A percentile compares a stretch with the other conserved stretches of the same genome.
Conservation (phyloP, 2,113 vertebrate species). For the Baryphthengus martii region DNA sequence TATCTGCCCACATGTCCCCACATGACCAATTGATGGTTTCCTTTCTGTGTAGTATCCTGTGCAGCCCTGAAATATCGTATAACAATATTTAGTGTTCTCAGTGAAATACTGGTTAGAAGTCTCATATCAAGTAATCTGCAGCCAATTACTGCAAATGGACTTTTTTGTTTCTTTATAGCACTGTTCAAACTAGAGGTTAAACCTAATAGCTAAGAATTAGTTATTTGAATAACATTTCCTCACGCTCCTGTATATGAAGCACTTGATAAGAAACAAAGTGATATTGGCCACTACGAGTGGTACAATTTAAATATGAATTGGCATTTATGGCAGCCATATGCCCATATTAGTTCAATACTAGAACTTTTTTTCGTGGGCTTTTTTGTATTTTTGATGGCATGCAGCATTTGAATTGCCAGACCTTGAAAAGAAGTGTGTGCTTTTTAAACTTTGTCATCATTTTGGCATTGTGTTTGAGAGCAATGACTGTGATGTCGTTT, state of each 20-base stretch:
- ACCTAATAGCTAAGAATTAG: neutral
- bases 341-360: neutral
- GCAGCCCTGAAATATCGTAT: neutral
- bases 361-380: neutral
- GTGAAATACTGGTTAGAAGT: neutral
- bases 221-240: neutral
- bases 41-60: neutral
- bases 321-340: neutral
- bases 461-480: neutral
- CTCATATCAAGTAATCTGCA: neutral
- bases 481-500: neutral
- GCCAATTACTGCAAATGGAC: neutral
- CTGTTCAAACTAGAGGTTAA: neutral
- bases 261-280: neutral
- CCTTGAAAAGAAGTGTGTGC: neutral
- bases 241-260: neutral
- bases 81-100: neutral
- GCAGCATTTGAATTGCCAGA: neutral
- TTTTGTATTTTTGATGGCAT: neutral
- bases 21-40: accelerated
- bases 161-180: neutral
- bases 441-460: neutral
- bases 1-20: neutral
- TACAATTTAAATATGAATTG: neutral
- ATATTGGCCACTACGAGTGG: neutral